A percentile compares a stretch with the other conserved stretches of the same genome.
These are phyloP conservation scores for Keiferia lycopersicella DNA, from an alignment of 2,888 invertebrate genomes.

Conservation along the genomic window DNA sequence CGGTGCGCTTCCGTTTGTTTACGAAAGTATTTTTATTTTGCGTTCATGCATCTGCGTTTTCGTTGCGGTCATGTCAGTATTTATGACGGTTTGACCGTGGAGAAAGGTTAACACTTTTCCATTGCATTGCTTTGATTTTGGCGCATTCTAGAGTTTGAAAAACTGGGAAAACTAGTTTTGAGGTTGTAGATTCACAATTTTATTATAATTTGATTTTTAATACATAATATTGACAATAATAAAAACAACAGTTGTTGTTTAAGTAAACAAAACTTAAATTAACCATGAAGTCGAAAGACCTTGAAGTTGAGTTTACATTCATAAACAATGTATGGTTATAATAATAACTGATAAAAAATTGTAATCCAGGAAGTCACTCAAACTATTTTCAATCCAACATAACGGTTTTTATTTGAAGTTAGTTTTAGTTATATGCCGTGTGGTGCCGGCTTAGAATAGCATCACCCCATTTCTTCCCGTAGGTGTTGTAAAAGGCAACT, in stretches of 20 bases:
- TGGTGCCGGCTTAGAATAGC: no score
- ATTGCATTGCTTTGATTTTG: background rate
- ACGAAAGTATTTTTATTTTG: constrained; percentile 41
- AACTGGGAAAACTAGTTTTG: background rate
- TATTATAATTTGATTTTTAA: background rate
- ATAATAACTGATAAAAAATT: no score
- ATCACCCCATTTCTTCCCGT: no score
- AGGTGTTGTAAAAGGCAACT: no score
- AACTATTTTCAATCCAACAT: background rate
- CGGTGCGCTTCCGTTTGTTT: constrained; percentile 57
- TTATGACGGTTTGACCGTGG: background rate
- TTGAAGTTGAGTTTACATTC: background rate
- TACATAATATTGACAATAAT: background rate
- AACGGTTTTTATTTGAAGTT: background rate
- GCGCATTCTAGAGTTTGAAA: background rate
- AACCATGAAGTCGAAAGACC: background rate
- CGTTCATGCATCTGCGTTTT: background rate
- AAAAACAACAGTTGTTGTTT: background rate
- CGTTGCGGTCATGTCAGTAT: background rate
- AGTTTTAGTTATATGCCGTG: no score
- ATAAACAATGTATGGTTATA: background rate
- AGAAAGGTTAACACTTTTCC: background rate
- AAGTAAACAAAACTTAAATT: constrained; percentile 6
- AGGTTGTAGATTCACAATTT: background rate
- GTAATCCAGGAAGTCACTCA: background rate